Evolutionary conservation across 2,113 vertebrate genomes (phyloP).

Genomic region (Zingel zingel): DNA sequence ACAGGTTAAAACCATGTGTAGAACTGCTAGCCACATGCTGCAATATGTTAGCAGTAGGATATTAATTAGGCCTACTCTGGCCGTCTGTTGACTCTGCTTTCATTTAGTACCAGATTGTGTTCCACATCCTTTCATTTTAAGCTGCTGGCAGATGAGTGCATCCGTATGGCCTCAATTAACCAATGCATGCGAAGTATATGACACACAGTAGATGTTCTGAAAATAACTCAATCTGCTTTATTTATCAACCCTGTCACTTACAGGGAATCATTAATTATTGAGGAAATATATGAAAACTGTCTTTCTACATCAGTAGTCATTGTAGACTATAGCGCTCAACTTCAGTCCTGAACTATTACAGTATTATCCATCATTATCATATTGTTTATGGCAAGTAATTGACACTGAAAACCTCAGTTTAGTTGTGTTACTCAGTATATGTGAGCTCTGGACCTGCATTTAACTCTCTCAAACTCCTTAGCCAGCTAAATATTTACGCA

Average conservation of each 20-base stretch:
- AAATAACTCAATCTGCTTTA: conserved; percentile 54
- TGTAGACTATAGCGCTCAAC: background rate
- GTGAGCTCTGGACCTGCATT: background rate
- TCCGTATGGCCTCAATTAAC: conserved; percentile 71
- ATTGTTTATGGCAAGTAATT: conserved; percentile 14
- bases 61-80: conserved; percentile 72
- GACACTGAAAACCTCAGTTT: conserved; percentile 1
- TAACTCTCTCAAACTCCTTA: background rate
- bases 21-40: conserved; percentile 65
- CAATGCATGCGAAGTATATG: conserved; percentile 43
- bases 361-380: background rate
- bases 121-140: conserved; percentile 67
- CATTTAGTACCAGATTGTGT: conserved; percentile 72
- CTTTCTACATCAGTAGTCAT: background rate
- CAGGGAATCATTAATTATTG: conserved; percentile 21
- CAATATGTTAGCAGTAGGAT: conserved; percentile 71
- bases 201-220: conserved; percentile 41
- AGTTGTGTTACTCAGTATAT: background rate
- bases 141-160: conserved; percentile 64
- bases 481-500: conserved; percentile 13
- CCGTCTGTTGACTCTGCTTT: conserved; percentile 70
- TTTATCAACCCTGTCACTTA: conserved; percentile 38
- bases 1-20: conserved; percentile 50
- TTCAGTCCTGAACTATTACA: conserved; percentile 2
- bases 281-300: conserved; percentile 13